Evolutionary conservation across 2,888 invertebrate genomes (phyloP), one percentile per base, ranked within the genome.

Genomic region (Cataglyphis altisquamis): DNA sequence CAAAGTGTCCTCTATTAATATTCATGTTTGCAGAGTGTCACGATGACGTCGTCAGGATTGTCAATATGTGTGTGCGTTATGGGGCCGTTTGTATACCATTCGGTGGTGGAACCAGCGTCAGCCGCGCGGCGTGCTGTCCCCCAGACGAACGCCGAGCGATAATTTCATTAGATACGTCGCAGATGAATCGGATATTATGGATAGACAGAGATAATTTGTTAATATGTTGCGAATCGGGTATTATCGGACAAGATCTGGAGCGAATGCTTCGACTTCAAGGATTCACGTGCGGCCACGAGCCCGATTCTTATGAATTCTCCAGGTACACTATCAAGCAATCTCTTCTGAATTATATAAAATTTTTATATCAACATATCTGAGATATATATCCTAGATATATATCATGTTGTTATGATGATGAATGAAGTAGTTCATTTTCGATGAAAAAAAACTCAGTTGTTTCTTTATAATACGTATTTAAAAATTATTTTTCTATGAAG

Each of bases 221-320:
- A 0, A 97, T 97, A 2, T 97, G 97, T 92, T 97, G 97, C 93
- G 98, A 99, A 95, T 96, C 98, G 70, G 99, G 99, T 9, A 98
- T 99, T 88, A 96, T 99, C 48, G 99, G 99, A 0, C 99, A 99
- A 94, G 99, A 99, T 95, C 95, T 99, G 90, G 99, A 99, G 94
- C 96, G 97, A 0, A 97, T 98, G 95, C 95, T 99, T 92, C 96
- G 96, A 18, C 95, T 96, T 18, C 95, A 97, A 41, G 98, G 98
- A 0, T 97, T 96, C 92, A 99, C 99, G 0, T 97, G 98, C 1
- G 99, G 99, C 0, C 99, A 99, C 94, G 99, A 99, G 94, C 99
- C 99, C 0, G 99, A 99, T 94, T 99, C 99, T 1, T 98, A 98
- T 95, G 99, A 99, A 95, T 99, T 99, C 95, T 98, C 98, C 1